Conservation (phyloP, 2,797 vertebrate species). For the Atherinosoma microstoma region DNA sequence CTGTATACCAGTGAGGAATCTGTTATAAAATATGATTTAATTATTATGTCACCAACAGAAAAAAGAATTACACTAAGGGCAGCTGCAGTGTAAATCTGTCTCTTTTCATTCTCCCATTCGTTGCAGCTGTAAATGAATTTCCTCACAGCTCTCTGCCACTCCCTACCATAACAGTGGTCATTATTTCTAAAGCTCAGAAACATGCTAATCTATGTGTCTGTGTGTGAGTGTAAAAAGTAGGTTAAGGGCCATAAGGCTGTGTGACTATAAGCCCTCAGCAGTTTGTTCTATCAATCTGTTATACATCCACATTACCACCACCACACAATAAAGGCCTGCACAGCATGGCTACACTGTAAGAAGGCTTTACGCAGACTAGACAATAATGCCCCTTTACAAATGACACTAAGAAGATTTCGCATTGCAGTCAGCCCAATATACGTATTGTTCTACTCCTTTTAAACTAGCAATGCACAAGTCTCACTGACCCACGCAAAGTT, state of each 20-base stretch:
- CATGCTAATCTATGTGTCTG: constrained; percentile 24
- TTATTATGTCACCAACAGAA: constrained; percentile 1
- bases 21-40: constrained; percentile 15
- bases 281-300: constrained; percentile 9
- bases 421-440: not conserved
- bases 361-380: not conserved
- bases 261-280: constrained; percentile 31
- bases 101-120: constrained; percentile 18
- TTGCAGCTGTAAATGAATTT: constrained; percentile 25
- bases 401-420: constrained; percentile 15
- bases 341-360: not conserved
- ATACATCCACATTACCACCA: constrained; percentile 12
- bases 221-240: constrained; percentile 25
- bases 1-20: not conserved
- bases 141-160: not conserved
- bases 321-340: not conserved
- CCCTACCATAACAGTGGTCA: constrained; percentile 4
- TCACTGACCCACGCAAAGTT: no score
- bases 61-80: not conserved
- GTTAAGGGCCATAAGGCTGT: constrained; percentile 35
- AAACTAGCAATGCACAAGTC: no score
- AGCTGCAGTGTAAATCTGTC: constrained; percentile 11
- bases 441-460: not conserved
- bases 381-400: not conserved
- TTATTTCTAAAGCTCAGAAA: constrained; percentile 29